Base-by-base conservation (phyloP, 2,888 invertebrate species). In the Eupithecia inturbata region DNA sequence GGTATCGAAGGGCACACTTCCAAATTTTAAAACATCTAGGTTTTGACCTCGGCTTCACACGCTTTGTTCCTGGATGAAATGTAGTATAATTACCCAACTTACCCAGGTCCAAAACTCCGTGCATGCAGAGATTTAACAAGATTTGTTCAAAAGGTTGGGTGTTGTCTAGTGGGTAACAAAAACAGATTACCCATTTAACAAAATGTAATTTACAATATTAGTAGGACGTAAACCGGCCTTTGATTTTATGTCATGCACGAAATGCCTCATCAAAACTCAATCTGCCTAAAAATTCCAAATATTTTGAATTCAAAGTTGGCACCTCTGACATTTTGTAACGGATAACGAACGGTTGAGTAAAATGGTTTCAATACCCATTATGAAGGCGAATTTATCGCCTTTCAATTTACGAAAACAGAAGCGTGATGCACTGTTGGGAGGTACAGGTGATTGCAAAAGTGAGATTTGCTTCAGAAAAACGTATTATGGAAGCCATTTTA, bases 391-490 rank as follows among this genome's bases (percentile, higher is more conserved):
- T 80, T 84, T 82, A 82, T 82, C 78, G 80, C 80, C 80, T 79
- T 79, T 82, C 82, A 82, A 82, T 82, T 79, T 80, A 69, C 80
- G 57, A 73, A 81, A 84, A 81, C 81, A 78, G 83, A 79, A 82
- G 81, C 81, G 66, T 80, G 79, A 81, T 79, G 81, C 68, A 70
- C 69, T 68, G 71, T 78, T 83, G 82, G 80, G 81, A 82, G 70
- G 84, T 83, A 81, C 81, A 72, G 71, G 39, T 62, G 31, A 45
- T 68, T n/a, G 57, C 73, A 81, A 63, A 81, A 62, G 62, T 33
- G 63, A 57, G 4, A 57, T 57, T 53, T 5, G 26, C 26, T 57
- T 12, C 57, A 26, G 22, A 10, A 22, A 0, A 53, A 53, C 26
- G 22, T 26, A 4, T 26, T 26, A 57, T 57, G 12, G 1, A 53